A percentile compares a stretch with the other conserved stretches of the same genome.
phyloP scores from a whole-genome alignment of 2,113 vertebrate species.

The Argyrosomus japonicus region DNA sequence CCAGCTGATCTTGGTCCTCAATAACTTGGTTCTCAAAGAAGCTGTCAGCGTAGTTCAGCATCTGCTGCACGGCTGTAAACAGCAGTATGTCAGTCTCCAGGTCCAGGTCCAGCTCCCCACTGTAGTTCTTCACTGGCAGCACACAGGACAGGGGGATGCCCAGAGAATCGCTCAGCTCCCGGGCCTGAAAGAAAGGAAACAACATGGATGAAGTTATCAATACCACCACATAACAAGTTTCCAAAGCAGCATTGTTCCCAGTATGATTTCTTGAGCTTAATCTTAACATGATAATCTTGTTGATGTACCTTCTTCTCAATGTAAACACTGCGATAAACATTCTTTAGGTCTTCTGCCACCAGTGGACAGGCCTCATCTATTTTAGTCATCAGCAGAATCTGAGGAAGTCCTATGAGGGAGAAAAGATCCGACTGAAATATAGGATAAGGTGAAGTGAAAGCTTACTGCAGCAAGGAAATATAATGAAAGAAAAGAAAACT shows the following conservation, averaged over 20 bases:
- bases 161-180: conserved; percentile 64
- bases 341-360: conserved; percentile 69
- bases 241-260: background rate
- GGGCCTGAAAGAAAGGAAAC: conserved; percentile 60
- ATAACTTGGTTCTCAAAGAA: conserved; percentile 71
- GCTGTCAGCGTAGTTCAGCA: conserved; percentile 70
- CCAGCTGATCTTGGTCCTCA: conserved; percentile 24
- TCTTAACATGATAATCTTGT: background rate
- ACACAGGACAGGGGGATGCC: conserved; percentile 75
- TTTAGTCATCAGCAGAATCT: conserved; percentile 81
- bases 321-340: conserved; percentile 74
- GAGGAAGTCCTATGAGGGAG: conserved; percentile 71
- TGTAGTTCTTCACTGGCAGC: conserved; percentile 82
- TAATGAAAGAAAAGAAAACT: too few relatives aligned
- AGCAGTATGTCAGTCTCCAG: conserved; percentile 70
- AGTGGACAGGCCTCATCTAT: conserved; percentile 79
- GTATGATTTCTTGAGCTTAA: background rate
- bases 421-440: too few relatives aligned
- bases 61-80: conserved; percentile 71
- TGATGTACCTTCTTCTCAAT: conserved; percentile 71
- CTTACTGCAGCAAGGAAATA: too few relatives aligned
- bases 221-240: rapidly evolving
- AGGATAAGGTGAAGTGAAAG: too few relatives aligned
- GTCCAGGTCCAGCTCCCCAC: conserved; percentile 73
- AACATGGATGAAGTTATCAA: background rate